Evolutionary conservation across 2,797 vertebrate genomes (phyloP).

Genomic region (Siniperca scherzeri): DNA sequence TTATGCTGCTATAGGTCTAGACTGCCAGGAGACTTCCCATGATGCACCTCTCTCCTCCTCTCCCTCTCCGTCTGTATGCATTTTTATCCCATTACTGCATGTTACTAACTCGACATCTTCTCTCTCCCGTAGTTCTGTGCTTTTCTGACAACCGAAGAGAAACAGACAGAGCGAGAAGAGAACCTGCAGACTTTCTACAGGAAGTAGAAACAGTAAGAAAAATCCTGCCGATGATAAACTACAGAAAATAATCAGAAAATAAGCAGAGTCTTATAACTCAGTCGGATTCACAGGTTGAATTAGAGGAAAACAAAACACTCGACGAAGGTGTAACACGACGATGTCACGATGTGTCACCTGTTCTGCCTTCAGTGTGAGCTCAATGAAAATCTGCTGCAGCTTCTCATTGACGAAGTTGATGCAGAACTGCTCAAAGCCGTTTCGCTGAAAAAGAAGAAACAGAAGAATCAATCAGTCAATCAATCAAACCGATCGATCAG

Average conservation of each 20-base stretch:
- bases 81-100: too few species aligned
- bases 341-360: slow-evolving; percentile 76
- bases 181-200: not conserved
- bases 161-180: not conserved
- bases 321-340: not conserved
- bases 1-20: too few species aligned
- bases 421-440: slow-evolving; percentile 91
- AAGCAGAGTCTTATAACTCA: not conserved
- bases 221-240: not conserved
- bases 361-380: slow-evolving; percentile 90
- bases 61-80: too few species aligned
- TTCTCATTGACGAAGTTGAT: slow-evolving; percentile 93
- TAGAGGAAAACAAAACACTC: too few species aligned
- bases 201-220: not conserved
- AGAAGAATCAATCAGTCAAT: not conserved
- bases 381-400: slow-evolving; percentile 91
- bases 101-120: too few species aligned
- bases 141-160: too few species aligned
- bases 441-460: slow-evolving; percentile 70
- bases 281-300: not conserved
- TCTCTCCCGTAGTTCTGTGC: too few species aligned
- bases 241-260: not conserved
- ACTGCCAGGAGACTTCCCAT: too few species aligned
- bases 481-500: too few species aligned
- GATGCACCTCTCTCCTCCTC: too few species aligned